Base-by-base conservation (phyloP, 2,113 vertebrate genomes). In the Tichodroma muraria region DNA sequence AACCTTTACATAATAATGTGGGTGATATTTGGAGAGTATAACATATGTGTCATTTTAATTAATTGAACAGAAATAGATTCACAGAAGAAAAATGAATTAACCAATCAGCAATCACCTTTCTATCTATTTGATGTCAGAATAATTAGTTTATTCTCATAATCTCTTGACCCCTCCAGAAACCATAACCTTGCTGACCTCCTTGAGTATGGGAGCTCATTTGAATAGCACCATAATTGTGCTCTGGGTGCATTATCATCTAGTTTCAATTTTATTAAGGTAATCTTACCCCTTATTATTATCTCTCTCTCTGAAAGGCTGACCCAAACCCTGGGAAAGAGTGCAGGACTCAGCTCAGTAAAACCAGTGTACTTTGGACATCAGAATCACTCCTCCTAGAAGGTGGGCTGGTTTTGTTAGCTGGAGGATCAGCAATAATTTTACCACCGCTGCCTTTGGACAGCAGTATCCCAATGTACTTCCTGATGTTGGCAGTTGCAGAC, bases 31-130 rank as follows among this genome's bases (percentile, higher is more conserved):
- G 95, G 95, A 97, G 90, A 97, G 93, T 88, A 73, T 95, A 96
- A 92, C 94, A 85, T 97, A 87, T 85, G 93, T 94, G 95, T 95
- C 95, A 96, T 96, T 97, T 96, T 96, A 96, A 97, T 97, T 97
- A 98, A 96, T 97, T 97, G 95, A 96, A 88, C 94, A 97, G 97
- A 97, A 97, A 97, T 93, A 96, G 89, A 96, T 95, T 96, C 95
- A 85, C 63, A 86, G 94, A 95, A 93, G 94, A 88, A 61, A 97
- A 96, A 97, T 85, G 77, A 89, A 97, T 96, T 93, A 86, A 73
- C 94, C 89, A 94, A 96, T 93, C 95, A 91, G 80, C 78, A 33
- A 61, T 89, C 89, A 81, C 90, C 63, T 89, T 97, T 86, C 84
- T 80, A 84, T 86, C 93, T 91, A 57, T 89, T 95, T 90, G 85